phyloP scores from a whole-genome alignment of 1,140 invertebrate species.

The Drosophila sp. region DNA sequence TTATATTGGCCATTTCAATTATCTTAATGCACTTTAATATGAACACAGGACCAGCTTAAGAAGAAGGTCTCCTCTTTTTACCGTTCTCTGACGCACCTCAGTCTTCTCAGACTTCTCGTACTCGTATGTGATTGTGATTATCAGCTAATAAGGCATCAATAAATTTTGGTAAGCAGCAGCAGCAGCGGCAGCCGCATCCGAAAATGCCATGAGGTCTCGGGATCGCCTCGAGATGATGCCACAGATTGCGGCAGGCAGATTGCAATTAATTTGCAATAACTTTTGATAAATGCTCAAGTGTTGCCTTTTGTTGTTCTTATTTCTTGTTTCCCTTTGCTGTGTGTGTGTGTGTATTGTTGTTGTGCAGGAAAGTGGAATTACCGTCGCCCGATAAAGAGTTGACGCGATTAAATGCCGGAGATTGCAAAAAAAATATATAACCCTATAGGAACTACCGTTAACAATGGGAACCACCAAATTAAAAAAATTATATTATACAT shows the following conservation, averaged over 20 bases:
- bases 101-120: background rate
- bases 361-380: conserved; percentile 62
- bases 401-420: conserved; percentile 74
- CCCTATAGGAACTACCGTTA: conserved; percentile 54
- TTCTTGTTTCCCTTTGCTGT: conserved; percentile 3
- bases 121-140: conserved; percentile 72
- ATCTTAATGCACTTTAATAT: conserved; percentile 84
- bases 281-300: conserved; percentile 78
- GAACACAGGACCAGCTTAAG: conserved; percentile 51
- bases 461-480: conserved; percentile 1
- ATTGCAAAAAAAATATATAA: conserved; percentile 47
- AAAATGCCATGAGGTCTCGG: conserved; percentile 55
- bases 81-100: conserved; percentile 52
- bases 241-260: conserved; percentile 57
- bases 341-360: conserved; percentile 10
- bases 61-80: conserved; percentile 43
- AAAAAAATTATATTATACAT: no score
- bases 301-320: conserved; percentile 36
- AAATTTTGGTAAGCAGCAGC: conserved; percentile 61
- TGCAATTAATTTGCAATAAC: conserved; percentile 84
- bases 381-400: conserved; percentile 73
- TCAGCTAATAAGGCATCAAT: conserved; percentile 78
- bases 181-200: conserved; percentile 16
- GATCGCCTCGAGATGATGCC: conserved; percentile 70
- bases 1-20: conserved; percentile 84